Evolutionary conservation across 2,888 invertebrate genomes (phyloP).

Genomic region (Cosmia trapezina): DNA sequence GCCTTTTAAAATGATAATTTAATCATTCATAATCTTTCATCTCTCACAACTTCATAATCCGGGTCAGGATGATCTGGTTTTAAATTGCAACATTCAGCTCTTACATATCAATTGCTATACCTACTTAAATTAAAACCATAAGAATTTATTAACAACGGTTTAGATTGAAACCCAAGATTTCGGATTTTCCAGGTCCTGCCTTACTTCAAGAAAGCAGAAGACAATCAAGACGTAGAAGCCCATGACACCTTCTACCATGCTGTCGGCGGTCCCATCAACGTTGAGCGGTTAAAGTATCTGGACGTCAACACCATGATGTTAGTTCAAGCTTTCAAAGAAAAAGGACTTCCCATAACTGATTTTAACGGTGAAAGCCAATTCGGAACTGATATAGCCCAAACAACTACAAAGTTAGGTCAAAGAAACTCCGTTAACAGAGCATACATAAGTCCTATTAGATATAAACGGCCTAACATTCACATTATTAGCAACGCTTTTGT

Average conservation of each 20-base stretch:
- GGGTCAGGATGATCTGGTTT: no score
- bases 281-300: slow-evolving; percentile 91
- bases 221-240: slow-evolving; percentile 90
- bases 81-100: no score
- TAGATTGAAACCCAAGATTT: neutral
- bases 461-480: slow-evolving; percentile 87
- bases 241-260: slow-evolving; percentile 90
- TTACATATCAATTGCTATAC: no score
- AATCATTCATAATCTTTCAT: no score
- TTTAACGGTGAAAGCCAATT: slow-evolving; percentile 90
- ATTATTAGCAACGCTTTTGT: slow-evolving; percentile 89
- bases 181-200: slow-evolving; percentile 89
- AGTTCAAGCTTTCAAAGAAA: slow-evolving; percentile 91
- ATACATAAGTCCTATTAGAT: slow-evolving; percentile 92
- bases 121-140: no score
- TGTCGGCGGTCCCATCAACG: slow-evolving; percentile 91
- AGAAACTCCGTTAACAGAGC: slow-evolving; percentile 92
- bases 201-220: slow-evolving; percentile 93
- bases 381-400: slow-evolving; percentile 91
- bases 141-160: no score
- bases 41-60: no score
- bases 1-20: no score
- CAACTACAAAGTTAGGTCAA: slow-evolving; percentile 91
- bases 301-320: slow-evolving; percentile 90
- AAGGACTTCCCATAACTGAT: slow-evolving; percentile 91